Evolutionary conservation across 2,888 invertebrate species (phyloP), one percentile per base, ranked within the genome.

Genomic region (Bedellia somnulentella): DNA sequence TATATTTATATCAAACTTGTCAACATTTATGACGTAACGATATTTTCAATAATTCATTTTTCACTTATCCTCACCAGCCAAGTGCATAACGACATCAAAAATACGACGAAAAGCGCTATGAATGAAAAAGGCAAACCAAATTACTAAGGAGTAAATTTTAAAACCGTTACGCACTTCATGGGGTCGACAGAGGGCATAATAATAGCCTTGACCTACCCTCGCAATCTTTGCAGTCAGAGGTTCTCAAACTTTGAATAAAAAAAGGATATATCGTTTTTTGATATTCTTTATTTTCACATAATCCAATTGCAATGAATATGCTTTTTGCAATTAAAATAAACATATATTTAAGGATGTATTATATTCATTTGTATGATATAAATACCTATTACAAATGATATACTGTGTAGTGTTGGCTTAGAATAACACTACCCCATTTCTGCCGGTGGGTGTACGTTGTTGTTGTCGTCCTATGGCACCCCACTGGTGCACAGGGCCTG

Each of bases 161-260:
- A n/a, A n/a, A n/a, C n/a, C n/a, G n/a, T n/a, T n/a, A n/a, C n/a
- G n/a, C n/a, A n/a, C n/a, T n/a, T n/a, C n/a, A n/a, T n/a, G n/a
- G n/a, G n/a, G n/a, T n/a, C n/a, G n/a, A n/a, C n/a, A n/a, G n/a
- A 36, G 34, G 34, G 30, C 27, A 34, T 48, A 60, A 61, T 59
- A 57, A 51, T 43, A 53, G 46, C 51, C 46, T 57, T 52, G 49
- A 47, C 44, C 45, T 43, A 47, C 45, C 46, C 42, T 37, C 36
- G 10, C 9, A 15, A 14, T 10, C 16, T 4, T 37, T 35, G 32
- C 32, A 30, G 24, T 9, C 36, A 33, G 41, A 22, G 35, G 15
- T 30, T 16, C 37, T 39, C 40, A 48, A 47, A 43, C 27, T 36
- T 15, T 31, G 11, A 3, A 10, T n/a, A 15, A 14, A 27, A 16